phyloP scores from a whole-genome alignment of 2,888 invertebrate species.

The Exocentrus adspersus region DNA sequence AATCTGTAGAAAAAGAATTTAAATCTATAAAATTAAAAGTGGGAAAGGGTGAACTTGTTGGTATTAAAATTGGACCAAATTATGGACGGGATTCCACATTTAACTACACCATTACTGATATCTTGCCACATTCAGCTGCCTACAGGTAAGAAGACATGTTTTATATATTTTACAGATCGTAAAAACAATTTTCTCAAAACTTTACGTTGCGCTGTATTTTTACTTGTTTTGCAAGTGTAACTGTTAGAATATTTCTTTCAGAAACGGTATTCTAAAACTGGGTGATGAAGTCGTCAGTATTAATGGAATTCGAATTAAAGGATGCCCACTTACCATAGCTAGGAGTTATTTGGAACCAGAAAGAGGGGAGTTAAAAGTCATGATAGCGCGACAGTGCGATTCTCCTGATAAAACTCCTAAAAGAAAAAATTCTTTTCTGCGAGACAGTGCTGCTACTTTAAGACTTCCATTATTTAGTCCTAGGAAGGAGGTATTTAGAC shows the following conservation, averaged over 20 bases:
- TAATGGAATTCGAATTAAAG: slow-evolving; percentile 83
- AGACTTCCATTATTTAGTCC: slow-evolving; percentile 25
- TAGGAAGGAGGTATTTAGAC: slow-evolving; percentile 22
- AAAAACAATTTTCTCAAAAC: neutral
- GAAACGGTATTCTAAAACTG: slow-evolving; percentile 82
- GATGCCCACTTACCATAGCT: slow-evolving; percentile 74
- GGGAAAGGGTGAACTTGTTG: slow-evolving; percentile 46
- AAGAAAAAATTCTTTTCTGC: slow-evolving; percentile 40
- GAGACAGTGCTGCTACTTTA: slow-evolving; percentile 9
- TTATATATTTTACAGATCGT: neutral
- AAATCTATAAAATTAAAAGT: slow-evolving; percentile 55
- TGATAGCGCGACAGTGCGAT: slow-evolving; percentile 44
- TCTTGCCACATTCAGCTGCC: slow-evolving; percentile 65
- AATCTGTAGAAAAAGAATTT: slow-evolving; percentile 51
- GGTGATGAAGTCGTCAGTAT: slow-evolving; percentile 92
- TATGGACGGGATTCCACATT: slow-evolving; percentile 43
- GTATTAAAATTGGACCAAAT: slow-evolving; percentile 52
- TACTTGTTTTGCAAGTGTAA: neutral
- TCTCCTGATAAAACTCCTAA: slow-evolving; percentile 25
- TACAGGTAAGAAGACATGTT: slow-evolving; percentile 60
- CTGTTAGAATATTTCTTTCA: slow-evolving; percentile 56
- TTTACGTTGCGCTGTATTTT: neutral
- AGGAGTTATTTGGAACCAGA: slow-evolving; percentile 59
- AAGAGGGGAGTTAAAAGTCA: slow-evolving; percentile 63
- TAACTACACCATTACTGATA: slow-evolving; percentile 64